Evolutionary conservation across 2,797 vertebrate species (phyloP).

Genomic region (Phoebastria nigripes): DNA sequence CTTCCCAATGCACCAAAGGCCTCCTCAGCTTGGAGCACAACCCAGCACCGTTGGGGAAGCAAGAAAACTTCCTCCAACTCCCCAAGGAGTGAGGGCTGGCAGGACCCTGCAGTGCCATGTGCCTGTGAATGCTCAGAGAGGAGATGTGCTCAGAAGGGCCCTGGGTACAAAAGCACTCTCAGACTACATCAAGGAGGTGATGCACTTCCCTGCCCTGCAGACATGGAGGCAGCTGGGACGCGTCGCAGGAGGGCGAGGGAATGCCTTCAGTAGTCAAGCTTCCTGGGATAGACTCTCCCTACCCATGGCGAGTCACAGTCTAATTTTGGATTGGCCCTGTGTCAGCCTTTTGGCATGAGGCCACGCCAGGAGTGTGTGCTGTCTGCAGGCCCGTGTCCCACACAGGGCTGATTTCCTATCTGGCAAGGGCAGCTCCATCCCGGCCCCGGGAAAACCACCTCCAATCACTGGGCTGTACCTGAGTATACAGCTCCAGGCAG

Average conservation of each 20-base stretch:
- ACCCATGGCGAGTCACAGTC: fast-evolving
- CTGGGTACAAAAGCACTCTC: background rate
- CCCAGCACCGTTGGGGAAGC: background rate
- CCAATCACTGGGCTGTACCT: too few relatives aligned
- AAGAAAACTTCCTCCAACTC: background rate
- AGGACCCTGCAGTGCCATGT: background rate
- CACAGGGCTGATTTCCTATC: background rate
- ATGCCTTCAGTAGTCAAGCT: background rate
- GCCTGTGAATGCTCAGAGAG: background rate
- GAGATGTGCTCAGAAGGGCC: background rate
- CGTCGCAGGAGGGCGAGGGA: background rate
- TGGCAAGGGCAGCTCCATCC: background rate
- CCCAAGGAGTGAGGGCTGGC: background rate
- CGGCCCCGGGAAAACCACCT: too few relatives aligned
- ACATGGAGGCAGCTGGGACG: background rate
- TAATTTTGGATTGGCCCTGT: background rate
- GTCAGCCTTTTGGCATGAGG: background rate
- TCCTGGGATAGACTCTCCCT: background rate
- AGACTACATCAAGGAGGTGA: background rate
- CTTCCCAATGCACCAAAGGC: background rate
- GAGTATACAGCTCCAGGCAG: too few relatives aligned
- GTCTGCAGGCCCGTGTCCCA: background rate
- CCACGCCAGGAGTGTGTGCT: background rate
- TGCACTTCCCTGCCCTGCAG: background rate
- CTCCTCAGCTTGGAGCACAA: background rate